Evolutionary conservation across 2,888 invertebrate genomes (phyloP).

Genomic region (Adelphocoris suturalis): DNA sequence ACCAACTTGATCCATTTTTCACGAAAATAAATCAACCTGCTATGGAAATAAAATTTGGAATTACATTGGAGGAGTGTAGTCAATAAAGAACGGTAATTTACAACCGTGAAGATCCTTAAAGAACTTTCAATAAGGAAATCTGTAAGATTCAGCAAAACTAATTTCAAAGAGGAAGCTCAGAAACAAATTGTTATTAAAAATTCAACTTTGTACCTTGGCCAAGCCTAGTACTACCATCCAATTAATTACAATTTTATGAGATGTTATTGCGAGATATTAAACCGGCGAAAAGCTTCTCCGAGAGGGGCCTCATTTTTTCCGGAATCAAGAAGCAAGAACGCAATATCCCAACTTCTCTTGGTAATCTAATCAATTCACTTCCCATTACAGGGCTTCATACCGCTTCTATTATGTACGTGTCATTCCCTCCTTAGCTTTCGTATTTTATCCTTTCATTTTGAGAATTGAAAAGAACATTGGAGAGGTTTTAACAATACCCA

Average conservation of each 20-base stretch:
- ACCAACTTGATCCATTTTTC: too few relatives aligned
- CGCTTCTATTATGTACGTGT: conserved; percentile 10
- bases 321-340: conserved; percentile 22
- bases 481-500: background rate
- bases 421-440: background rate
- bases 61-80: background rate
- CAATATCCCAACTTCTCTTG: conserved; percentile 51
- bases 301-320: conserved; percentile 14
- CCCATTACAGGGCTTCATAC: background rate
- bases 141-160: conserved; percentile 41
- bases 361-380: conserved; percentile 55
- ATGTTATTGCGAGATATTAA: conserved; percentile 70
- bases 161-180: conserved; percentile 42
- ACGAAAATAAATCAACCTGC: too few relatives aligned
- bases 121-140: conserved; percentile 29
- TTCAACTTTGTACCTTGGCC: conserved; percentile 64
- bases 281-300: conserved; percentile 37
- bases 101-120: conserved; percentile 45
- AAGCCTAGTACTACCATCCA: conserved; percentile 61
- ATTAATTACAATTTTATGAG: conserved; percentile 69
- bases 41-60: background rate
- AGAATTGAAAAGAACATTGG: background rate
- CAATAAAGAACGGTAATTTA: conserved; percentile 44
- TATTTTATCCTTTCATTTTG: background rate
- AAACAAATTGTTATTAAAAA: conserved; percentile 68